A percentile compares a stretch with the other conserved stretches of the same genome.
Evolutionary conservation across 2,113 vertebrate species (phyloP).

Genomic region (Pseudonaja textilis): DNA sequence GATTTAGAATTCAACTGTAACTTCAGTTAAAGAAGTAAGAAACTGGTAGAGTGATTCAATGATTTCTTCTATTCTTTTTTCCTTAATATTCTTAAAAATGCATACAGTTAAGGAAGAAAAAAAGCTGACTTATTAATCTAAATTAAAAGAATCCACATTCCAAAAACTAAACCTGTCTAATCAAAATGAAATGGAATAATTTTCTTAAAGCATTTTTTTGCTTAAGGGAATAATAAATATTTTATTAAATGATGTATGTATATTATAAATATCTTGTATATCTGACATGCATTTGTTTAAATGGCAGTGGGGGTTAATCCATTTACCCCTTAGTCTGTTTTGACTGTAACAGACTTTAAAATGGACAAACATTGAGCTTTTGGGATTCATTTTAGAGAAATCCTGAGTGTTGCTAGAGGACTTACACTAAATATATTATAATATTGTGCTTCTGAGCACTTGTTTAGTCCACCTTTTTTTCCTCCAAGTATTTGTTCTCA

Average conservation of each 20-base stretch:
- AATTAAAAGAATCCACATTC: neutral
- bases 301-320: neutral
- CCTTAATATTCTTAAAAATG: conserved; percentile 12
- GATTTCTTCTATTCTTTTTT: conserved; percentile 7
- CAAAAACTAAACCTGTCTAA: neutral
- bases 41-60: conserved; percentile 33
- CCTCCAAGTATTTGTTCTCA: neutral
- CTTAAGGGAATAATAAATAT: neutral
- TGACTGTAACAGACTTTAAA: neutral
- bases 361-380: neutral
- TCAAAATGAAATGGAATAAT: neutral
- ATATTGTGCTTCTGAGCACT: neutral
- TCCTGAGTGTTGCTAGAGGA: neutral
- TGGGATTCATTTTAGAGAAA: neutral
- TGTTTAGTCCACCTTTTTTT: neutral
- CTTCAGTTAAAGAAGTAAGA: conserved; percentile 10
- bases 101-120: neutral
- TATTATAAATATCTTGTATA: neutral
- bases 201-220: neutral
- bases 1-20: conserved; percentile 4
- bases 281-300: neutral
- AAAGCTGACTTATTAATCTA: neutral
- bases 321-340: neutral
- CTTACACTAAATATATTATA: neutral
- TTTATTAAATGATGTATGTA: neutral